A percentile compares a stretch with the other conserved stretches of the same genome.
These are phyloP conservation scores for Coboldia fuscipes DNA, from an alignment of 1,140 invertebrate species.

Conservation along the genomic window DNA sequence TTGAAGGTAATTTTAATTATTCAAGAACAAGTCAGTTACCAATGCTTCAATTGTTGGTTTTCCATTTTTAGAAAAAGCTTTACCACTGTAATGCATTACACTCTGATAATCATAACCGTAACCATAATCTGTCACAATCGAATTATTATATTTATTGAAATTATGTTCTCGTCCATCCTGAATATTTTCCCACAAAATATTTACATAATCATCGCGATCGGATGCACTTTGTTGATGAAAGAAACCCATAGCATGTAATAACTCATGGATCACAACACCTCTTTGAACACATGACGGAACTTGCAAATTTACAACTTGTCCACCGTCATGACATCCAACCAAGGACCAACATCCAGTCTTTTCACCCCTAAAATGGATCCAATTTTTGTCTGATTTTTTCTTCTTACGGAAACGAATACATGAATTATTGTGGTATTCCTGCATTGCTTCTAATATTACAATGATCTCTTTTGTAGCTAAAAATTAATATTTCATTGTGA, in stretches of 20 bases:
- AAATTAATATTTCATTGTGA: not conserved
- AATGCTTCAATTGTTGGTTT: constrained; percentile 31
- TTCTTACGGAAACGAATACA: not conserved
- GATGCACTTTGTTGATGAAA: constrained; percentile 48
- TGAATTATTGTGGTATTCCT: not conserved
- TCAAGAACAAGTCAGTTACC: constrained; percentile 13
- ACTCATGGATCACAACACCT: constrained; percentile 37
- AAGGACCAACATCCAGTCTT: constrained; percentile 63
- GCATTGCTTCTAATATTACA: not conserved
- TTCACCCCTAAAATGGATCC: constrained; percentile 11
- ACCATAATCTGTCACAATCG: constrained; percentile 36
- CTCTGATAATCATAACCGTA: constrained; percentile 43
- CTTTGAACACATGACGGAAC: constrained; percentile 29
- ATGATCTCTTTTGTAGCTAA: not conserved
- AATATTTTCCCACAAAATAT: constrained; percentile 42
- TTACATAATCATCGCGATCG: constrained; percentile 45
- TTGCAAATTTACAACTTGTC: constrained; percentile 33
- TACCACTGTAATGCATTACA: constrained; percentile 47
- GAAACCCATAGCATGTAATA: constrained; percentile 47
- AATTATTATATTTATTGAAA: constrained; percentile 41
- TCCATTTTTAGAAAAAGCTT: constrained; percentile 39
- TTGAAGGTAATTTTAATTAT: not conserved
- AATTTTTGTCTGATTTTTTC: not conserved
- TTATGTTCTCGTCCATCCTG: constrained; percentile 35
- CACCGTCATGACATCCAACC: constrained; percentile 36